Evolutionary conservation across 2,888 invertebrate species (phyloP), one percentile per base, ranked within the genome.

Genomic region (Thecophora atra): DNA sequence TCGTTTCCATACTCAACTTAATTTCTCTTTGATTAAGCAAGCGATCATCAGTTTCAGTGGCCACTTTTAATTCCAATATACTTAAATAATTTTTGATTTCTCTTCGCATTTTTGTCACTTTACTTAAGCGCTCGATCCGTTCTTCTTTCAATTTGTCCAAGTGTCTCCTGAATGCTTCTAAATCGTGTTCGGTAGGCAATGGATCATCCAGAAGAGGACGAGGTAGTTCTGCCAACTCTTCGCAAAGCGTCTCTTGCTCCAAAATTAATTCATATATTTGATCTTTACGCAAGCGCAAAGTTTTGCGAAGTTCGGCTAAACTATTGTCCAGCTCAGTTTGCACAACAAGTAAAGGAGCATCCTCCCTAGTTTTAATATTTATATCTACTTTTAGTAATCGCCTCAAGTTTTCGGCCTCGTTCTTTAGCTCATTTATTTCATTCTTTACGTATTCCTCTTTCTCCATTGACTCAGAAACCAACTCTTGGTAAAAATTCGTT

Each of bases 61-160:
- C 77, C 8, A 83, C 75, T 15, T 79, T 56, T 5, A 86, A 75
- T 19, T 86, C 84, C 1, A 89, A 78, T 69, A 86, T 81, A 24
- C 82, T 77, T 24, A 87, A 81, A 17, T 87, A 81, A 5, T 80
- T 77, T 30, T 85, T 80, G 17, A 89, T 86, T 54, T 87, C 84
- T 13, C 81, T 77, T 54, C 88, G 87, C 67, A 86, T 64, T 15
- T 79, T 76, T 1, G 81, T 80, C 51, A 87, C 83, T 56, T 81
- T 80, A 60, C 87, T 84, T 44, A 85, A 60, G 6, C 91, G 87
- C 75, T 88, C 88, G 68, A 88, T 88, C 58, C 90, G 90, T 80
- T 92, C 91, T 0, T 86, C 84, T 78, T 91, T 90, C 67, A 93
- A 83, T 15, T 87, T 84, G 51, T 90, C 88, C 3, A 94, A 84